phyloP scores from a whole-genome alignment of 2,113 vertebrate species.

The Herpailurus yagouaroundi region DNA sequence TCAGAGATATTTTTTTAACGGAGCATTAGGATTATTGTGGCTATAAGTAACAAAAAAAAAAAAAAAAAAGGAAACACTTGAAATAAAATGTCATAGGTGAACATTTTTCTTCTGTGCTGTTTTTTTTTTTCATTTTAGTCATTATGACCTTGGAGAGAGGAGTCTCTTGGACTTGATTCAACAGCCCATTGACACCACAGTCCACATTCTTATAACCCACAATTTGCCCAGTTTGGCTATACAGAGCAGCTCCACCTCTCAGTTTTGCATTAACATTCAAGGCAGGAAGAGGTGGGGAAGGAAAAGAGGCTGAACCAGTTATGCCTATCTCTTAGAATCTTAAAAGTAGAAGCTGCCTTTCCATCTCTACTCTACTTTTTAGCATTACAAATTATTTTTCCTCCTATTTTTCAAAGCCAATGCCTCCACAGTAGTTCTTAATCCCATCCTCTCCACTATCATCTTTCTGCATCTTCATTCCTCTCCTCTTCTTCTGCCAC shows the following conservation, averaged over 20 bases:
- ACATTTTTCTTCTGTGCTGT: not conserved
- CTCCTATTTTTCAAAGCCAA: not conserved
- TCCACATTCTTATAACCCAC: not conserved
- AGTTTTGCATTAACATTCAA: not conserved
- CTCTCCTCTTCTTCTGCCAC: not conserved
- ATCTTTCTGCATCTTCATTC: not conserved
- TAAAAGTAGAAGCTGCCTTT: not conserved
- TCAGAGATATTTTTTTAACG: not conserved
- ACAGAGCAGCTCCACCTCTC: not conserved
- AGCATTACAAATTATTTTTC: not conserved
- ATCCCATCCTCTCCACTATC: not conserved
- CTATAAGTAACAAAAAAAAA: not conserved
- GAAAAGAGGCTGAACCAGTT: fast-evolving
- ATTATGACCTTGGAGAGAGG: not conserved
- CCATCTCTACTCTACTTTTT: not conserved
- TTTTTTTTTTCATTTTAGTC: not conserved
- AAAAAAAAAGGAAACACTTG: not conserved
- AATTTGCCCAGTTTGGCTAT: not conserved
- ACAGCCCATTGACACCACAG: not conserved
- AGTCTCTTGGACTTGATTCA: not conserved
- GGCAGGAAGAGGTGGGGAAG: not conserved
- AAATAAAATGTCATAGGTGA: not conserved
- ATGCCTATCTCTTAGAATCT: not conserved
- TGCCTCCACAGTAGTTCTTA: not conserved
- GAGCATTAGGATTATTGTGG: not conserved